Evolutionary conservation across 1,140 invertebrate species (phyloP), one percentile per base, ranked within the genome.

Genomic region (Cyphomyrmex costatus): DNA sequence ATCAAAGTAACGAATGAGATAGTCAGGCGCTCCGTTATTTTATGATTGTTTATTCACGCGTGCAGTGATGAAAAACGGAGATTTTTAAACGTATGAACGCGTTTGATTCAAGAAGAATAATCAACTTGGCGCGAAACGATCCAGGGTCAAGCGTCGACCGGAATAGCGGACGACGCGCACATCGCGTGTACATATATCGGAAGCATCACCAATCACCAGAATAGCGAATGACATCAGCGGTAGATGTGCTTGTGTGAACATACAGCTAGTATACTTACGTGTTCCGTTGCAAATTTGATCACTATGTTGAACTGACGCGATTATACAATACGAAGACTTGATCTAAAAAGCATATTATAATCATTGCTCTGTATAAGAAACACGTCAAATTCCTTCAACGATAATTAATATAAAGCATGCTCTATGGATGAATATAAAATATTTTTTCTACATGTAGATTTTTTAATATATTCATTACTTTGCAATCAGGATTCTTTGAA

Each of bases 211-310:
- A 16, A 74, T 66, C 77, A 74, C 77, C 77, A 60, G 88, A 92
- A 93, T 92, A 92, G 88, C 83, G 49, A 90, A 88, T 93, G 92
- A 93, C 91, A 92, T 92, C 92, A 93, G 79, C 87, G 46, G 1
- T 46, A 53, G 53, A 21, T 3, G n/a, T 14, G 30, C 30, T 60
- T 16, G 14, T 70, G 30, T 33, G 19, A 80, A 80, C 19, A 6
- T 70, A 46, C 46, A 68, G n/a, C 46, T 53, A 65, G 33, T 65
- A 16, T 27, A n/a, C 60, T 12, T 65, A 42, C 27, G 42, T 78
- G 76, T 49, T 78, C 6, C 56, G 24, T 30, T 3, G 63, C 14
- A 36, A 30, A 21, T 16, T 5, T 30, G 77, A 68, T 53, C 63
- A 56, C 6, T 7, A 82, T 1, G 19, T 58, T 60, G 21, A 1